Conservation (phyloP, 2,888 invertebrate genomes). For the Mimumesa dahlbomi region DNA sequence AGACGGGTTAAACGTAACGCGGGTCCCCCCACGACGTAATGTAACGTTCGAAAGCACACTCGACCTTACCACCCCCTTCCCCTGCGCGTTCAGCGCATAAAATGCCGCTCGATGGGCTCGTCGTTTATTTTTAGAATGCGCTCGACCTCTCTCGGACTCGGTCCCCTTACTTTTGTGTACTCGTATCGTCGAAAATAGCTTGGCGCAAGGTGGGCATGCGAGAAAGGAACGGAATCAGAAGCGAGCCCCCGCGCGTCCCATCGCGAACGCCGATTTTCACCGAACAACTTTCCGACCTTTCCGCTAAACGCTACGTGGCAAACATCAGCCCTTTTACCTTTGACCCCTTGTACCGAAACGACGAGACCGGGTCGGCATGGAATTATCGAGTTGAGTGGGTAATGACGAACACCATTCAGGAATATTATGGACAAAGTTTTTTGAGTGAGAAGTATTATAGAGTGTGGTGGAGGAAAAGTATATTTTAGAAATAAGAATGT, state of each 20-base stretch:
- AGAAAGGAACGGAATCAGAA: conserved; percentile 49
- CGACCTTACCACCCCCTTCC: conserved; percentile 54
- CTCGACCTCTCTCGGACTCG: conserved; percentile 63
- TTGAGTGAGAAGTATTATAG: no score
- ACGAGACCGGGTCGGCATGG: no score
- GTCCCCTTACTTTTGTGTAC: conserved; percentile 64
- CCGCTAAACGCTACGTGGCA: not conserved
- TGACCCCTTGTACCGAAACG: no score
- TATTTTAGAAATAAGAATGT: no score
- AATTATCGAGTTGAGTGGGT: no score
- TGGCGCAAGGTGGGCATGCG: conserved; percentile 59
- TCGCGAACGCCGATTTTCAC: conserved; percentile 22
- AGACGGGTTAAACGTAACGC: not conserved
- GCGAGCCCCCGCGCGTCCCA: conserved; percentile 24
- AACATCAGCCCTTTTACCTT: no score
- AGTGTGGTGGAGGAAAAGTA: no score
- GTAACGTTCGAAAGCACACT: conserved; percentile 38
- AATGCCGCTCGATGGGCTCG: conserved; percentile 62
- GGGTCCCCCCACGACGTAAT: conserved; percentile 1
- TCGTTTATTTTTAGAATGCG: conserved; percentile 62
- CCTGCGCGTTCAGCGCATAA: conserved; percentile 35
- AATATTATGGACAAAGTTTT: no score
- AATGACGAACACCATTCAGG: no score
- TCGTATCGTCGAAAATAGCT: conserved; percentile 60
- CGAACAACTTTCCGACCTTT: conserved; percentile 26